Base-by-base conservation (phyloP, 2,797 vertebrate genomes). In the Melanogrammus aeglefinus region DNA sequence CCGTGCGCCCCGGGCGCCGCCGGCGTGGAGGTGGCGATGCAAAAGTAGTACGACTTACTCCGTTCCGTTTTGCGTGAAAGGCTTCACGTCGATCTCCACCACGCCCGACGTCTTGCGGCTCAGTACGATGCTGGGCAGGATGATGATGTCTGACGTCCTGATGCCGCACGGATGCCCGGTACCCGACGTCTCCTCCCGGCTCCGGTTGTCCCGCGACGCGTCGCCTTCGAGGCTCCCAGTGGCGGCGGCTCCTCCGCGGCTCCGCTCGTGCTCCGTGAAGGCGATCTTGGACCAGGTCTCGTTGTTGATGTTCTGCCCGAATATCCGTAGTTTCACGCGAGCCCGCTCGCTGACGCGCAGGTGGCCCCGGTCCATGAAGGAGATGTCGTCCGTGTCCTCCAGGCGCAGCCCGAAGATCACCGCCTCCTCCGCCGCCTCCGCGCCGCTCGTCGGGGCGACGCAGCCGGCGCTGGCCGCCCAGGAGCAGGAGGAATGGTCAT, bases 221-320 rank as follows among this genome's bases (percentile, higher is more conserved):
- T 92, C 93, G 89, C 31, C 31, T 3, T 94, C 94, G 79, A 92
- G 83, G 84, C 87, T 51, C 47, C 47, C 47, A 16, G 47, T 13
- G 44, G 6, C 38, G 38, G 6, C 44, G 44, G 13, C 14, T 3
- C 44, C 90, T 79, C 89, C 89, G 84, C 90, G 89, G 85, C 91
- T 92, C 86, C 95, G 94, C 89, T 97, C 96, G 36, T 97, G 96
- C 88, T 98, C 97, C 31, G 97, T 98, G 87, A 99, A 98, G 36
- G 96, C 95, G 80, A 98, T 98, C 86, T 96, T 97, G 92, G 96
- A 96, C 97, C 96, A 98, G 70, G 97, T 99, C 94, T 97, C 96
- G 95, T 98, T 98, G 94, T 99, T 97, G 93, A 99, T 97, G 93
- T 97, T 97, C 91, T 96, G 97, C 90, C 97, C 97, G 92, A 97